Conservation (phyloP, 2,888 invertebrate species). For the Callyntrura guangdongensis region DNA sequence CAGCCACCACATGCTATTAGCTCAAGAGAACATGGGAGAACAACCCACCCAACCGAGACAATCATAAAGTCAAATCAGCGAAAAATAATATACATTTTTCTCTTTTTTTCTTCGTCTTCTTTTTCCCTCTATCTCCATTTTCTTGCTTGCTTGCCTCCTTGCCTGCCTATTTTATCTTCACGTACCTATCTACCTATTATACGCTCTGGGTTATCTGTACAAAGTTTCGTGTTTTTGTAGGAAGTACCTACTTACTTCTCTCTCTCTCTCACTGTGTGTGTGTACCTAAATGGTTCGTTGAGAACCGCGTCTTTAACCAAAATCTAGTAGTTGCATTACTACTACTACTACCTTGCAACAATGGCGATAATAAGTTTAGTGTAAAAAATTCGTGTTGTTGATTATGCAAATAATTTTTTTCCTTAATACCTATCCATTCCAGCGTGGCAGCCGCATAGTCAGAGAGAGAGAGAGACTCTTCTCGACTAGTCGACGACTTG, state of each 20-base stretch:
- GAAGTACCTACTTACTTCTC: background rate
- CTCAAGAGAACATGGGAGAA: constrained; percentile 75
- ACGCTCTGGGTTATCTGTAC: constrained; percentile 6
- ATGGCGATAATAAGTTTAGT: constrained; percentile 48
- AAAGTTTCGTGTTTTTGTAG: constrained; percentile 14
- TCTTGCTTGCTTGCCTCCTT: constrained; percentile 14
- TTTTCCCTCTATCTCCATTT: constrained; percentile 51
- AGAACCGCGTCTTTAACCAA: background rate
- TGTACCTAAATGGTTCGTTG: background rate
- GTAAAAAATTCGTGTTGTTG: constrained; percentile 70
- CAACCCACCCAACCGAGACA: constrained; percentile 78
- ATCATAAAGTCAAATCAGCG: constrained; percentile 73
- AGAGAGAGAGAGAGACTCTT: constrained; percentile 48
- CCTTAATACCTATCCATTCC: constrained; percentile 49
- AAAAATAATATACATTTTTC: constrained; percentile 43
- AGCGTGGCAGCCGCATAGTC: constrained; percentile 58
- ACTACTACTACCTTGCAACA: no score
- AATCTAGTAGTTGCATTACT: constrained; percentile 1
- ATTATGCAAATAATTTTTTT: constrained; percentile 74
- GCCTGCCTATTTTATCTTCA: background rate
- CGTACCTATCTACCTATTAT: background rate
- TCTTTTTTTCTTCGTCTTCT: constrained; percentile 35
- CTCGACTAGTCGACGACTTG: constrained; percentile 75
- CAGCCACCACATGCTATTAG: constrained; percentile 78
- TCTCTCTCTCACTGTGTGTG: no score